Conservation (phyloP, 2,797 vertebrate species). For the Eremophila alpestris region DNA sequence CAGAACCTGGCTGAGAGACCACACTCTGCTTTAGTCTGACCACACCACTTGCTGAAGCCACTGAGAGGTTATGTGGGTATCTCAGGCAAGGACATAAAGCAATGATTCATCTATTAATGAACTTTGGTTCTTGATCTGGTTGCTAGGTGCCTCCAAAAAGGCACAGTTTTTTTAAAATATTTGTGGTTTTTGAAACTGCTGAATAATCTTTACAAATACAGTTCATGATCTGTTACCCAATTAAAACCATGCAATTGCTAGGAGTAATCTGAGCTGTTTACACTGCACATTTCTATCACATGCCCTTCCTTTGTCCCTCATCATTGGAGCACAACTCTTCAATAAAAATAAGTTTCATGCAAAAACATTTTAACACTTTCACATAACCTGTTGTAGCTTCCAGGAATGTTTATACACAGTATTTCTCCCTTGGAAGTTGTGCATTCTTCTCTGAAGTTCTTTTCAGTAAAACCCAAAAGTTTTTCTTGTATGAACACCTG, state of each 20-base stretch:
- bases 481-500: background rate
- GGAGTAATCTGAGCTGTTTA: background rate
- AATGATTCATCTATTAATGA: background rate
- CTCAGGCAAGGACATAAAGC: background rate
- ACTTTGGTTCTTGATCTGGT: background rate
- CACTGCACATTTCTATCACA: background rate
- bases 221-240: background rate
- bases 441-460: background rate
- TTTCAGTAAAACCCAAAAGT: background rate
- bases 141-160: background rate
- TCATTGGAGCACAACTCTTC: background rate
- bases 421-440: background rate
- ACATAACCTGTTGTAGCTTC: background rate
- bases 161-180: constrained; percentile 21
- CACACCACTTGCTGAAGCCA: background rate
- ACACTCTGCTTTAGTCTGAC: background rate
- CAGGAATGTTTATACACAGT: background rate
- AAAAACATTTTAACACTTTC: background rate
- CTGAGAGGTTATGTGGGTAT: background rate
- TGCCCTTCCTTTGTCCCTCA: background rate
- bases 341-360: background rate
- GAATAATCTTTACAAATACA: constrained; percentile 31
- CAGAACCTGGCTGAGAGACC: background rate
- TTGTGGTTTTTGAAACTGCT: constrained; percentile 9
- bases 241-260: background rate